Conservation (phyloP, 2,888 invertebrate genomes). For the Drosophila mettleri region DNA sequence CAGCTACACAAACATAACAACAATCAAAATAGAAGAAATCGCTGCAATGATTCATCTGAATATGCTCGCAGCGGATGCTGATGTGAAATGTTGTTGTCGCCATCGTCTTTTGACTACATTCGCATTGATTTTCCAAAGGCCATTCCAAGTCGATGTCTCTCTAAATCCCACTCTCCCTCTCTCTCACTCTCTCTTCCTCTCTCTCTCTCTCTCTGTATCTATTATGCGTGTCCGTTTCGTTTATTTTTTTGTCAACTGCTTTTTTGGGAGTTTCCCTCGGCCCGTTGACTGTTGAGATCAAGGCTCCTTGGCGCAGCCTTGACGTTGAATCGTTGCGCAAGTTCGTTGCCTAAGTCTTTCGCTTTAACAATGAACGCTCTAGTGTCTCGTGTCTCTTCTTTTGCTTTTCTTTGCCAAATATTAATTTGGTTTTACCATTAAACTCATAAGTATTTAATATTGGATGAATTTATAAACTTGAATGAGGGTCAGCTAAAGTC, state of each 20-base stretch:
- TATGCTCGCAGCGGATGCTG: slow-evolving; percentile 52
- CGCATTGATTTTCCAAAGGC: slow-evolving; percentile 75
- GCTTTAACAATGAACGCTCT: slow-evolving; percentile 43
- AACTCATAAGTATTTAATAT: slow-evolving; percentile 9
- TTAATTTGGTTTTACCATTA: slow-evolving; percentile 11
- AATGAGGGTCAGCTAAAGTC: slow-evolving; percentile 6
- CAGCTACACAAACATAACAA: slow-evolving; percentile 26
- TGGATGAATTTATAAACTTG: neutral
- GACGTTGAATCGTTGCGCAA: slow-evolving; percentile 72
- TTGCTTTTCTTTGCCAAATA: slow-evolving; percentile 6
- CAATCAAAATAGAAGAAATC: slow-evolving; percentile 72
- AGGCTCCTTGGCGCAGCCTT: slow-evolving; percentile 69
- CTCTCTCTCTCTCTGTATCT: neutral
- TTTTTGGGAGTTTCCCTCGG: slow-evolving; percentile 54
- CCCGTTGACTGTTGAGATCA: slow-evolving; percentile 69
- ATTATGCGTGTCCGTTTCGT: slow-evolving; percentile 12
- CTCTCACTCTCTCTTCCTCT: neutral
- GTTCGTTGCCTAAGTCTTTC: slow-evolving; percentile 68
- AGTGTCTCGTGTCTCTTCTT: slow-evolving; percentile 23
- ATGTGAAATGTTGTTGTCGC: slow-evolving; percentile 32
- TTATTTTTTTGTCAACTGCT: slow-evolving; percentile 54
- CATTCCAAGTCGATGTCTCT: slow-evolving; percentile 23
- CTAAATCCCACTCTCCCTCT: no score
- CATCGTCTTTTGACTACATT: slow-evolving; percentile 25
- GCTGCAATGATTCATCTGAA: slow-evolving; percentile 62